Evolutionary conservation across 37 sponge, comb jelly and placozoan genomes (phyloP).

Genomic region (Ianthella basta): DNA sequence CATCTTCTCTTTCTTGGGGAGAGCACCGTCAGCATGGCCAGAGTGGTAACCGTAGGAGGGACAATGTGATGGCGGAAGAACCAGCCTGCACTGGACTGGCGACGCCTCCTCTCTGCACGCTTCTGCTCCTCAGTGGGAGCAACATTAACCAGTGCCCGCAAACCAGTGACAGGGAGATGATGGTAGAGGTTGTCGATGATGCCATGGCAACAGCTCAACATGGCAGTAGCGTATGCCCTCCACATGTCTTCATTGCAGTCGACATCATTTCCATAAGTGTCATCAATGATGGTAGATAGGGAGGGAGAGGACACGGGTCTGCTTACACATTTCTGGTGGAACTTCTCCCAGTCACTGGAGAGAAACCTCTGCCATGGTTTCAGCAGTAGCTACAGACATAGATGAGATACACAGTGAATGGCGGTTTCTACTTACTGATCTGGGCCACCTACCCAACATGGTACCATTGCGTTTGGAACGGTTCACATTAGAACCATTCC

Average conservation of each 20-base stretch:
- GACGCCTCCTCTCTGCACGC: neutral
- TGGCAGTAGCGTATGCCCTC: neutral
- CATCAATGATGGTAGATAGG: neutral
- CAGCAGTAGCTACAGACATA: conserved; percentile 39
- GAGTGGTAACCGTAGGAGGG: conserved; percentile 16
- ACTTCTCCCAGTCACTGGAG: conserved; percentile 36
- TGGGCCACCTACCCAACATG: too few species aligned
- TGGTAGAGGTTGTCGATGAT: neutral
- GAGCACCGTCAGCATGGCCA: neutral
- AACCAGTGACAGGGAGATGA: conserved; percentile 16
- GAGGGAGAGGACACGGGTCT: too few species aligned
- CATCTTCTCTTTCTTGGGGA: neutral
- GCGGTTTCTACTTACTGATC: too few species aligned
- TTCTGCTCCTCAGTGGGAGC: neutral
- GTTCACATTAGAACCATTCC: too few species aligned
- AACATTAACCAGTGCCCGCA: neutral
- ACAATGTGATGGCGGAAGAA: conserved; percentile 33
- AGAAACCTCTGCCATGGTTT: conserved; percentile 58
- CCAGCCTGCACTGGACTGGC: neutral
- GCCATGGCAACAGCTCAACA: conserved; percentile 24
- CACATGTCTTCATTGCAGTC: neutral
- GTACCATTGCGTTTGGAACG: too few species aligned
- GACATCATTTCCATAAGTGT: neutral
- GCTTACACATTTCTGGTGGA: conserved; percentile 52
- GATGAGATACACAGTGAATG: neutral